Evolutionary conservation across 2,888 invertebrate species (phyloP).

Genomic region (Amblyteles armatorius): DNA sequence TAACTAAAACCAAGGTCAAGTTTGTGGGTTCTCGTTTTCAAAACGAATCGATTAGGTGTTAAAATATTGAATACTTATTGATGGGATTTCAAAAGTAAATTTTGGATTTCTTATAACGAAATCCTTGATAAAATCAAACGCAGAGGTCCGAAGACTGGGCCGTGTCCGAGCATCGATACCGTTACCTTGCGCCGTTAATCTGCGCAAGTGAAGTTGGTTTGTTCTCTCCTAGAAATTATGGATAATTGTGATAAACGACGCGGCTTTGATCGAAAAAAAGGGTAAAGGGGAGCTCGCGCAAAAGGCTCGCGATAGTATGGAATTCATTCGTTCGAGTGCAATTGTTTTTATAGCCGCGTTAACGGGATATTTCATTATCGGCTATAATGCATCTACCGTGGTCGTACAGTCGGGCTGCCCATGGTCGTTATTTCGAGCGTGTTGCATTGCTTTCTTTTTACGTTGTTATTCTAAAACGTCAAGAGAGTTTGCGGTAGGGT

Average conservation of each 20-base stretch:
- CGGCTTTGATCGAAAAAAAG: conserved; percentile 61
- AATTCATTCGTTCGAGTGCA: conserved; percentile 52
- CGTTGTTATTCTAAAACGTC: conserved; percentile 39
- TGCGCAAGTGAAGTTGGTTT: conserved; percentile 39
- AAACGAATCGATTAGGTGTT: too few relatives aligned
- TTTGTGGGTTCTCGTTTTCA: too few relatives aligned
- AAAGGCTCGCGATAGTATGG: conserved; percentile 30
- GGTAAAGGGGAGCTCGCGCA: conserved; percentile 8
- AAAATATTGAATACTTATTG: too few relatives aligned
- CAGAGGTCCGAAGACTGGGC: neutral
- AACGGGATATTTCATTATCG: conserved; percentile 66
- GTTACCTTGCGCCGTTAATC: conserved; percentile 47
- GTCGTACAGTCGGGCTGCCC: conserved; percentile 4
- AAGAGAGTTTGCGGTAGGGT: conserved; percentile 40
- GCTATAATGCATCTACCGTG: conserved; percentile 18
- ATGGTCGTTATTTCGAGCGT: conserved; percentile 50
- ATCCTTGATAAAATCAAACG: neutral
- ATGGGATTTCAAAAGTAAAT: too few relatives aligned
- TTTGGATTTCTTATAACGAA: too few relatives aligned
- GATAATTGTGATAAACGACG: conserved; percentile 70
- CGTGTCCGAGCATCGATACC: neutral
- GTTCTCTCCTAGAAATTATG: conserved; percentile 50
- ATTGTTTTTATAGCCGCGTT: conserved; percentile 59
- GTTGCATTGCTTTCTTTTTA: conserved; percentile 30
- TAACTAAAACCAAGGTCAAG: too few relatives aligned